Percentiles rank a stretch among this genome's conserved stretches.
Evolutionary conservation across 2,797 vertebrate species (phyloP).

Genomic region (Amazona finschi): DNA sequence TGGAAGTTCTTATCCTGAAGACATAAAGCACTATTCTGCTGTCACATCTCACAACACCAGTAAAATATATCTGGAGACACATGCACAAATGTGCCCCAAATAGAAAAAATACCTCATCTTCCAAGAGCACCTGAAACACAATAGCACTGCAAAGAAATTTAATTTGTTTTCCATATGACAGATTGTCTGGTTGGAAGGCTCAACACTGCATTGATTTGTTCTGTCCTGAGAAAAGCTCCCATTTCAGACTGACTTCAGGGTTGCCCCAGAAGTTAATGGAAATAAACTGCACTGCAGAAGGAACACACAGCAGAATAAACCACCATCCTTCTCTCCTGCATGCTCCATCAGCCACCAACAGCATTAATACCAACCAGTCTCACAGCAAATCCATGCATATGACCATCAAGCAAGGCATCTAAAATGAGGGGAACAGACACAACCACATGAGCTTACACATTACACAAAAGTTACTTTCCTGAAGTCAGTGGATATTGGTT

Average conservation of each 20-base stretch:
- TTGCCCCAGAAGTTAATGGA: conserved; percentile 31
- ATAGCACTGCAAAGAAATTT: conserved; percentile 27
- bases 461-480: not conserved
- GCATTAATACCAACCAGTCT: not conserved
- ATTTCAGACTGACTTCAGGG: conserved; percentile 16
- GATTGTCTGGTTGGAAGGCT: conserved; percentile 46
- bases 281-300: not conserved
- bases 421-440: not conserved
- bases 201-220: conserved; percentile 22
- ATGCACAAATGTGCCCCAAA: not conserved
- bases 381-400: not conserved
- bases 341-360: not conserved
- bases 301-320: not conserved
- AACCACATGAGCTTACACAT: fast-evolving
- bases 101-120: not conserved
- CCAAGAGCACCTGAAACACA: conserved; percentile 5
- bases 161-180: conserved; percentile 43
- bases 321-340: not conserved
- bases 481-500: not conserved
- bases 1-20: conserved; percentile 54
- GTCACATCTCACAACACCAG: conserved; percentile 35
- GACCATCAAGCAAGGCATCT: not conserved
- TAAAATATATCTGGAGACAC: conserved; percentile 1
- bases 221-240: conserved; percentile 27
- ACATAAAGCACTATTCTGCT: conserved; percentile 29